phyloP scores from a whole-genome alignment of 2,113 vertebrate genomes.

The Callorhinus ursinus region DNA sequence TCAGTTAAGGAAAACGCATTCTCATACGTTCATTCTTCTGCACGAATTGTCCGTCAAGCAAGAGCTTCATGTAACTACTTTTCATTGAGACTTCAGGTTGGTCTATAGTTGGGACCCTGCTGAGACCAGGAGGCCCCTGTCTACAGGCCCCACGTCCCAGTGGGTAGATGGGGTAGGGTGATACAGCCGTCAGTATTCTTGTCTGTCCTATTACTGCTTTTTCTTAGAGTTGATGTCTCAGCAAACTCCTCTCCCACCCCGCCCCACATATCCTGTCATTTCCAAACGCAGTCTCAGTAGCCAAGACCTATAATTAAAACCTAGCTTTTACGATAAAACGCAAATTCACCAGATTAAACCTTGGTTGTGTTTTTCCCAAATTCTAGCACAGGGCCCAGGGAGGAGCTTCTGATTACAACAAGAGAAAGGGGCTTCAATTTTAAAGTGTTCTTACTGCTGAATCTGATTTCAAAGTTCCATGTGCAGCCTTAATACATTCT shows the following conservation, averaged over 20 bases:
- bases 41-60: not conserved
- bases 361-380: not conserved
- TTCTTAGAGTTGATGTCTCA: not conserved
- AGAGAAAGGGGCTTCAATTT: not conserved
- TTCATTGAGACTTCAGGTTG: not conserved
- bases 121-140: no score
- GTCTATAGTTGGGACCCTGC: not conserved
- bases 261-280: not conserved
- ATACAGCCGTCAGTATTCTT: not conserved
- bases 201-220: not conserved
- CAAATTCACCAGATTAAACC: not conserved
- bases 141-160: not conserved
- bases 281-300: not conserved
- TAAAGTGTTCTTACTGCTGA: not conserved
- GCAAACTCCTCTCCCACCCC: not conserved
- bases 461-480: not conserved
- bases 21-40: not conserved
- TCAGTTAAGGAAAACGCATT: not conserved
- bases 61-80: not conserved
- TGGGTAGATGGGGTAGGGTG: not conserved
- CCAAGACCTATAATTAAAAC: not conserved
- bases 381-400: accelerated
- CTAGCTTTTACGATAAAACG: not conserved
- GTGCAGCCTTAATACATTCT: not conserved
- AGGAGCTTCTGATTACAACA: not conserved